Base-by-base conservation (phyloP, 2,888 invertebrate species). In the Dynastes hyllus region DNA sequence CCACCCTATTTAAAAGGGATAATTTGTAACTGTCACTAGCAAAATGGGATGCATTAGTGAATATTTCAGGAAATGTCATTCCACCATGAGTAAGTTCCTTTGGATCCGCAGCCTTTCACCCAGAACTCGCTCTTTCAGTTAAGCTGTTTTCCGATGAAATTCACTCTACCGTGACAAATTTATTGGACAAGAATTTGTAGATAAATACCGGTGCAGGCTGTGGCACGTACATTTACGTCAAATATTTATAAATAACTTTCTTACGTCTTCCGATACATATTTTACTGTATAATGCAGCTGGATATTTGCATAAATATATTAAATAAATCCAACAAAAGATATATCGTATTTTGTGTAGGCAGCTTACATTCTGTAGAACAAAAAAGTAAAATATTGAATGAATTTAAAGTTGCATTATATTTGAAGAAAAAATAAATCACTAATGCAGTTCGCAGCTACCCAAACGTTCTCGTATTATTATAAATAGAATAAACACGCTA, bases 21-120 rank as follows among this genome's bases (percentile, higher is more conserved):
- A 81, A 83, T 83, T 83, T 83, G 81, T 83, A 82, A 83, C 82
- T 83, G 83, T 83, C 83, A 82, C 79, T 75, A 63, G 67, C 73
- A 80, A 82, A 83, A 83, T 81, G 79, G 82, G 80, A 82, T 82
- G 81, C 81, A 83, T 81, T 81, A 82, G 82, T 80, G 82, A 80
- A 79, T 82, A 81, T 80, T 82, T 83, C 82, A 80, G 81, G 75
- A 80, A 79, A 79, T 80, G 81, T 81, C 82, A 80, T 80, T 80
- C 75, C 78, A 78, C 78, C 70, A 61, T 78, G 78, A 76, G 67
- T 77, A 80, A 77, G 76, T 65, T 78, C 11, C 50, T 53, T 76
- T 51, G 51, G 32, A 70, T 58, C 45, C 11, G 55, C 67, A 67
- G 45, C 58, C 51, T 53, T 67, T 58, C 76, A 50, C 51, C 2